These are phyloP conservation scores for Coryphaenoides rupestris DNA, from an alignment of 2,113 vertebrate genomes.

Conservation along the genomic window DNA sequence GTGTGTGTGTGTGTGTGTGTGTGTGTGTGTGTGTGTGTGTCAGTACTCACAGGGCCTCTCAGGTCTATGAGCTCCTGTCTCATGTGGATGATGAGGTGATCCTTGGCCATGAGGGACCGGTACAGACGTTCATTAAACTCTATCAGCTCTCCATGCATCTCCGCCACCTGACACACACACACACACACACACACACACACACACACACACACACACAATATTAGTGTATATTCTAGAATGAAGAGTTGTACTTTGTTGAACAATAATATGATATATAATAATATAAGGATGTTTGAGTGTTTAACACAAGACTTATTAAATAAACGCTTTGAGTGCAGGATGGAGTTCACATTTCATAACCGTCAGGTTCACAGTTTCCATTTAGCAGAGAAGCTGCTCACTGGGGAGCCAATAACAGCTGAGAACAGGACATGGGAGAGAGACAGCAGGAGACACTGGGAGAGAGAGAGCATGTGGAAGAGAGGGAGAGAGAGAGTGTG, in stretches of 20 bases:
- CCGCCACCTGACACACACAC: slow-evolving; percentile 83
- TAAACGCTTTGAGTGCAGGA: too few species aligned
- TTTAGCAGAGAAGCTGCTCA: slow-evolving; percentile 24
- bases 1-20: slow-evolving; percentile 7
- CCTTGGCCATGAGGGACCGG: slow-evolving; percentile 92
- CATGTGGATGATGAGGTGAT: slow-evolving; percentile 94
- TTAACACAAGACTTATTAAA: too few species aligned
- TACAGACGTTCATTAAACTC: slow-evolving; percentile 97
- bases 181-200: slow-evolving; percentile 16
- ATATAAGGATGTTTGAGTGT: too few species aligned
- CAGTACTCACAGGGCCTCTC: slow-evolving; percentile 86
- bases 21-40: background rate
- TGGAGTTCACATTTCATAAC: slow-evolving; percentile 3
- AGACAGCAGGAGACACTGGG: background rate
- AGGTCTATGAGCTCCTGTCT: slow-evolving; percentile 96
- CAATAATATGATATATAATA: too few species aligned
- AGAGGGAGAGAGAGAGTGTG: background rate
- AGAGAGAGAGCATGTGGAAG: background rate
- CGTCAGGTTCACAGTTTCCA: background rate
- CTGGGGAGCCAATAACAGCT: slow-evolving; percentile 22
- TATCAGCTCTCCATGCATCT: slow-evolving; percentile 98
- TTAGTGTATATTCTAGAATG: too few species aligned
- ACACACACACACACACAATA: slow-evolving; percentile 7
- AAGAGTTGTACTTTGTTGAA: too few species aligned
- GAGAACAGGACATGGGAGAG: slow-evolving; percentile 33